phyloP scores from a whole-genome alignment of 2,797 vertebrate species.

The Chanos chanos region DNA sequence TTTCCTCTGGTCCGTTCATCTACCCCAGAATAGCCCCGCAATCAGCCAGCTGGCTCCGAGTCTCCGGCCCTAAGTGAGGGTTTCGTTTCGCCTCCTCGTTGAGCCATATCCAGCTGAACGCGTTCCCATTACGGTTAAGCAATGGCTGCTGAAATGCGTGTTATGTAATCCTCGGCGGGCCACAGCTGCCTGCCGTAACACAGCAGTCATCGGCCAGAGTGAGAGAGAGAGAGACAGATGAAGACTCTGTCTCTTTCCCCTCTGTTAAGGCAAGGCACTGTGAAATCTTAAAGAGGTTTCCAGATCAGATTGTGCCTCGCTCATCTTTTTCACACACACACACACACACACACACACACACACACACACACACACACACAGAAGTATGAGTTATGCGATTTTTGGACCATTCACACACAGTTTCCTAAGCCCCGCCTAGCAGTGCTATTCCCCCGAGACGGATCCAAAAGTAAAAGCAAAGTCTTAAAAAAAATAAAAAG shows the following conservation, averaged over 20 bases:
- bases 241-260: constrained; percentile 12
- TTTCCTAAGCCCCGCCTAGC: no score
- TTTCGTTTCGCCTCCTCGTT: constrained; percentile 16
- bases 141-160: constrained; percentile 36
- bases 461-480: no score
- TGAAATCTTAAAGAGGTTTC: constrained; percentile 30
- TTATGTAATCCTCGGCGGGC: constrained; percentile 70
- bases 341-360: constrained; percentile 5
- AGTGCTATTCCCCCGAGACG: no score
- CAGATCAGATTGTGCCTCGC: background rate
- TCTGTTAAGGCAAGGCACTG: constrained; percentile 10
- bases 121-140: constrained; percentile 34
- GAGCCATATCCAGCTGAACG: constrained; percentile 12
- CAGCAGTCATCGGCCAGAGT: constrained; percentile 15
- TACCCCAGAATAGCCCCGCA: background rate
- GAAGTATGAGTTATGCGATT: constrained; percentile 14
- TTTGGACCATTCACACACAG: no score
- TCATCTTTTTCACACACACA: constrained; percentile 11
- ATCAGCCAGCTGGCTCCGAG: background rate
- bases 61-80: constrained; percentile 9
- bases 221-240: background rate
- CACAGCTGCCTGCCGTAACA: constrained; percentile 61
- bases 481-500: no score
- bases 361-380: constrained; percentile 3
- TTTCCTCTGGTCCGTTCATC: background rate